Percentiles rank a stretch among this genome's conserved stretches.
Evolutionary conservation across 2,888 invertebrate species (phyloP).

Genomic region (Busseola fusca): DNA sequence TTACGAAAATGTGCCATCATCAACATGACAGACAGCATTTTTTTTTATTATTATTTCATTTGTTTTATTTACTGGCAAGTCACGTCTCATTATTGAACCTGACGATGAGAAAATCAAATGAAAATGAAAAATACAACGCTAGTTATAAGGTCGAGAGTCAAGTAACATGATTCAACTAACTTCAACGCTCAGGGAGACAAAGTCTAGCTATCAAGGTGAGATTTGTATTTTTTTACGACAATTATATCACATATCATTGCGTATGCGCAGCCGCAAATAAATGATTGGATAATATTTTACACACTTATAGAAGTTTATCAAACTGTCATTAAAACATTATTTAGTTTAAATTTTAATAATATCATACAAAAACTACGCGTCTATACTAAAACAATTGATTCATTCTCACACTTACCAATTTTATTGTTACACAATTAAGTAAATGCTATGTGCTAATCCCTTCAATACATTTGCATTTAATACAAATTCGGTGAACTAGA

Average conservation of each 20-base stretch:
- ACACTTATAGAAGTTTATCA: background rate
- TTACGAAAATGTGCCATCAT: constrained; percentile 28
- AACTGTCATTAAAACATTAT: background rate
- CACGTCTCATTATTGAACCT: constrained; percentile 13
- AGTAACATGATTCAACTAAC: constrained; percentile 26
- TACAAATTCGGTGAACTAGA: constrained; percentile 12
- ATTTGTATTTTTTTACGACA: constrained; percentile 18
- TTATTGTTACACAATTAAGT: constrained; percentile 21
- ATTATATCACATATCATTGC: constrained; percentile 11
- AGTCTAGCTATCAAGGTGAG: constrained; percentile 34
- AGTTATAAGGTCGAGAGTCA: constrained; percentile 22
- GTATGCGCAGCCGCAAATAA: constrained; percentile 1
- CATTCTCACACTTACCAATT: constrained; percentile 16
- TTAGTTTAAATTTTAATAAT: background rate
- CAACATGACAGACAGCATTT: constrained; percentile 17
- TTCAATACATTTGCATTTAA: constrained; percentile 23
- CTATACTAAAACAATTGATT: constrained; percentile 19
- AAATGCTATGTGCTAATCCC: constrained; percentile 35
- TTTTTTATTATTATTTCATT: constrained; percentile 2
- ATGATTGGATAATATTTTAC: background rate
- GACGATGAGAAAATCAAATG: background rate
- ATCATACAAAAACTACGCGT: constrained; percentile 10
- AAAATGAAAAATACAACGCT: background rate
- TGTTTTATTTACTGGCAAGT: constrained; percentile 17
- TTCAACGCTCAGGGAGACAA: constrained; percentile 28